phyloP scores from a whole-genome alignment of 2,888 invertebrate species.

The Lasiommata megera region DNA sequence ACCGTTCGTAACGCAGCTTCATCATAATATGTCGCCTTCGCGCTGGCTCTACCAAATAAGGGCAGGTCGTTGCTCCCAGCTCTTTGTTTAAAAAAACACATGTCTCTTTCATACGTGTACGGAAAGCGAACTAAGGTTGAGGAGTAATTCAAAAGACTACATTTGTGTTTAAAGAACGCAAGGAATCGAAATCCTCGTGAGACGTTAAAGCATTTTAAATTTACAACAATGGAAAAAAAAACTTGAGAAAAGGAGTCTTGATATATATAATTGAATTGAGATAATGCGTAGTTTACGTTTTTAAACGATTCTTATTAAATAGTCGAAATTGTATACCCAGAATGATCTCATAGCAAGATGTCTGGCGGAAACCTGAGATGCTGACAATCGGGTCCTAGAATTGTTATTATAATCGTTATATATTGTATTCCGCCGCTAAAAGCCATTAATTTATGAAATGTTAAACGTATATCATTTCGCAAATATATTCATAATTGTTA shows the following conservation, averaged over 20 bases:
- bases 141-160: conserved; percentile 50
- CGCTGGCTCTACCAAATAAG: conserved; percentile 68
- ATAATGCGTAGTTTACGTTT: conserved; percentile 4
- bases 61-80: conserved; percentile 66
- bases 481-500: conserved; percentile 39
- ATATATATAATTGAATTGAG: neutral
- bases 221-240: conserved; percentile 24
- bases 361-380: conserved; percentile 28
- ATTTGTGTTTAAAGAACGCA: conserved; percentile 44
- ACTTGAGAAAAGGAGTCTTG: neutral
- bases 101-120: conserved; percentile 60
- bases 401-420: conserved; percentile 20
- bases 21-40: conserved; percentile 37
- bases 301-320: neutral
- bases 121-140: conserved; percentile 58
- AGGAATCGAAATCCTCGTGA: conserved; percentile 43
- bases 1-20: conserved; percentile 32
- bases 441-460: conserved; percentile 30
- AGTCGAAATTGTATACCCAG: conserved; percentile 8
- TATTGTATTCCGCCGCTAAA: conserved; percentile 20
- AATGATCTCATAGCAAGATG: conserved; percentile 19
- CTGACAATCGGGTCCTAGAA: conserved; percentile 15
- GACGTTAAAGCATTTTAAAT: conserved; percentile 28
- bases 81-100: conserved; percentile 73
- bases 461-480: conserved; percentile 34